Base-by-base conservation (phyloP, 2,113 vertebrate species). In the Oceanites oceanicus region DNA sequence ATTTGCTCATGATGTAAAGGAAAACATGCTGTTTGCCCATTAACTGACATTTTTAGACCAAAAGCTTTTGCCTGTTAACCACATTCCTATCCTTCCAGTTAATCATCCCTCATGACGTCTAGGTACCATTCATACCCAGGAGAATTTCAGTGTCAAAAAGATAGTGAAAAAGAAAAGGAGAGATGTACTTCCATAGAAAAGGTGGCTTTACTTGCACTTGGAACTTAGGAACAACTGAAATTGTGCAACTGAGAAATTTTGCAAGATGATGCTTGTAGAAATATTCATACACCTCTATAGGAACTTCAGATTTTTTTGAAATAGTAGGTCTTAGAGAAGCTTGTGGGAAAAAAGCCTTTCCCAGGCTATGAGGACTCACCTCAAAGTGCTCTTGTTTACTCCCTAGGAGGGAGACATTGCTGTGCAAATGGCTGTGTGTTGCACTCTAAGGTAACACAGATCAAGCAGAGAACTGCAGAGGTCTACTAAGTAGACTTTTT, bases 371-470 rank as follows among this genome's bases (percentile, higher is more conserved):
- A 94, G n/a, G 29, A n/a, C 23, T 92, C 38, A 29, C 23, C 10
- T 50, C n/a, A 68, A 61, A 71, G 11, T 71, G 30, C 10, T 86
- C 9, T 40, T 65, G 8, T 45, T 91, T 58, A 63, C 16, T 11
- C 11, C 0, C 2, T 56, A 0, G 14, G 55, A 70, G 36, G 44
- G 32, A 56, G 26, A 52, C 4, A 17, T 38, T 52, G 34, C 21
- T 65, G 44, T 68, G 15, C 26, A 52, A 56, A 38, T 36, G 23
- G 7, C 12, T 61, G 12, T 27, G n/a, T 66, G 44, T 44, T 40
- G 30, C 27, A 17, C 30, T 66, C 18, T 30, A 20, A n/a, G 58
- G 30, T 40, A 70, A 71, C 23, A 65, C 13, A 21, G 38, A 38
- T 59, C 6, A n/a, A 68, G 61, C 3, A 8, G 34, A 62, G 34